Evolutionary conservation across 2,888 invertebrate genomes (phyloP).

Genomic region (Nipponacmea schrenckii): DNA sequence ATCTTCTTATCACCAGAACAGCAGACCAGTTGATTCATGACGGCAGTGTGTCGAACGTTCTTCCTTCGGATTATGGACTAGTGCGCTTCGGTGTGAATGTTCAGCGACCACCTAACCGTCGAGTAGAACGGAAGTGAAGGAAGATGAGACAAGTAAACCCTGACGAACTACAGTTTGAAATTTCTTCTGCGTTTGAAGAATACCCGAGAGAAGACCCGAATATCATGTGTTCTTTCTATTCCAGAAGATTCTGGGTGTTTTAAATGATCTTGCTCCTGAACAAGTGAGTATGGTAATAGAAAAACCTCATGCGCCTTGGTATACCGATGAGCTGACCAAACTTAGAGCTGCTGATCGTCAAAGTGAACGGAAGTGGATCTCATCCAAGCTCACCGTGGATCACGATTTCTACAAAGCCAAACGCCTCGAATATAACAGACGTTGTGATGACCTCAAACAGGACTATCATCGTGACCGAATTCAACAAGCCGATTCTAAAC

Average conservation of each 20-base stretch:
- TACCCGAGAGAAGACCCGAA: not conserved
- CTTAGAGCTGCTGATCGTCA: constrained; percentile 2
- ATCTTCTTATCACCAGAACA: constrained; percentile 1
- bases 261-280: not conserved
- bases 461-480: constrained; percentile 5
- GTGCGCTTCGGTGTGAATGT: not conserved
- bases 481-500: constrained; percentile 2
- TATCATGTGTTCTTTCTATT: too few species aligned
- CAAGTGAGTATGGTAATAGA: not conserved
- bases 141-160: constrained; percentile 1
- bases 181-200: constrained; percentile 1
- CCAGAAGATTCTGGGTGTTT: too few species aligned
- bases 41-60: not conserved
- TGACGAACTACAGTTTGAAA: not conserved
- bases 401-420: constrained; percentile 1
- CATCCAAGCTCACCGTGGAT: not conserved
- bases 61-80: not conserved
- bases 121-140: not conserved
- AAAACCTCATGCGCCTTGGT: not conserved
- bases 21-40: constrained; percentile 4
- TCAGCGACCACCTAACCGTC: constrained; percentile 4
- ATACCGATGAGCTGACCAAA: not conserved
- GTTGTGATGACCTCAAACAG: not conserved
- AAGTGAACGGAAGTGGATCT: constrained; percentile 2
- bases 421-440: not conserved